A percentile compares a stretch with the other conserved stretches of the same genome.
Conservation (phyloP, 2,797 vertebrate genomes). For the Chelon labrosus region DNA sequence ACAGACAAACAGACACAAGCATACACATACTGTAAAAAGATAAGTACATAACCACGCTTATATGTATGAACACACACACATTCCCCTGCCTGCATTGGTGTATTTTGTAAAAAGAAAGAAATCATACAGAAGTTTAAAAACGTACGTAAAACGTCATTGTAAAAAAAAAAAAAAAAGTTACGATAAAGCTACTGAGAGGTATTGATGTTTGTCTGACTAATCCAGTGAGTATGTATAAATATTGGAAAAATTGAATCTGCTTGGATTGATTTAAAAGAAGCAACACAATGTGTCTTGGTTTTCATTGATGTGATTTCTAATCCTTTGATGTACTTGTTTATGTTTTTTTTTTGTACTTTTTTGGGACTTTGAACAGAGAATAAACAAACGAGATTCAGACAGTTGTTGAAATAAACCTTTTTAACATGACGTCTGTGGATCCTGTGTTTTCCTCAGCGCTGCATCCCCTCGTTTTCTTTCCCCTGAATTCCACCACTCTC, state of each 20-base stretch:
- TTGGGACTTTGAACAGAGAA: conserved; percentile 88
- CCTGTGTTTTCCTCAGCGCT: conserved; percentile 71
- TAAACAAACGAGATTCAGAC: conserved; percentile 82
- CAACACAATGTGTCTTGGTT: conserved; percentile 87
- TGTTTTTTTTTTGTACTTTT: conserved; percentile 96
- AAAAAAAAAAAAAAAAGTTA: conserved; percentile 72
- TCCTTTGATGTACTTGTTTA: conserved; percentile 89
- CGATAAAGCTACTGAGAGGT: conserved; percentile 79
- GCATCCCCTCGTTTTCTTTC: conserved; percentile 25
- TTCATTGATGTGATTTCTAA: conserved; percentile 95
- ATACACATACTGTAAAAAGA: conserved; percentile 51
- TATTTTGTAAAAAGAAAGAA: conserved; percentile 92
- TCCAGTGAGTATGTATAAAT: conserved; percentile 90
- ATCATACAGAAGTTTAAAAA: conserved; percentile 84
- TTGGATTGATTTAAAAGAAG: conserved; percentile 85
- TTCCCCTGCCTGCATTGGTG: conserved; percentile 94
- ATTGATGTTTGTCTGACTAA: conserved; percentile 91
- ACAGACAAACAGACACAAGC: conserved; percentile 33
- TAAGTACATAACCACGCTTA: conserved; percentile 48
- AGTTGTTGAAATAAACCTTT: conserved; percentile 96
- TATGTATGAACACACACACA: conserved; percentile 54
- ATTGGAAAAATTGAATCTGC: conserved; percentile 80
- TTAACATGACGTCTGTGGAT: conserved; percentile 85
- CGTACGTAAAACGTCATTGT: conserved; percentile 80
- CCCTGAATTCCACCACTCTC: conserved; percentile 26